These are phyloP conservation scores for Gobio occitaniae DNA, from an alignment of 2,797 vertebrate genomes.

Conservation along the genomic window DNA sequence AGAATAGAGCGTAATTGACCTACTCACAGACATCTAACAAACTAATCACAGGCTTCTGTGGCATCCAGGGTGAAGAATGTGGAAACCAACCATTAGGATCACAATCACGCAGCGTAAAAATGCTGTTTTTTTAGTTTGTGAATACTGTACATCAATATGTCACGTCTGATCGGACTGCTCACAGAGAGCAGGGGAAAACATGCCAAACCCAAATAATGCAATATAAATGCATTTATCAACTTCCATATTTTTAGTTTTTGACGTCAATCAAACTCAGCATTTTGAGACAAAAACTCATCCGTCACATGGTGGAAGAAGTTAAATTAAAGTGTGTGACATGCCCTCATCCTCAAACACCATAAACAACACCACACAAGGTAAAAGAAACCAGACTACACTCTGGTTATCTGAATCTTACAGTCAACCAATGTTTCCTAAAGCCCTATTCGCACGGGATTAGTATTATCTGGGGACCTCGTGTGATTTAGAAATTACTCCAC, in stretches of 20 bases:
- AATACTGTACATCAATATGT: not conserved
- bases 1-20: slow-evolving; percentile 12
- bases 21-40: slow-evolving; percentile 24
- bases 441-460: no score
- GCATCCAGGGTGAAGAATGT: slow-evolving; percentile 8
- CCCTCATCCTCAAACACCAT: not conserved
- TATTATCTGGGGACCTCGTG: no score
- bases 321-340: not conserved
- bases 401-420: not conserved
- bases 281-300: not conserved
- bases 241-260: not conserved
- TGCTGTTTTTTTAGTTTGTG: not conserved
- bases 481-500: no score
- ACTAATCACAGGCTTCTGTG: slow-evolving; percentile 28
- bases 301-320: not conserved
- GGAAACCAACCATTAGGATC: slow-evolving; percentile 26
- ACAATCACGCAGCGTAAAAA: not conserved
- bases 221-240: not conserved
- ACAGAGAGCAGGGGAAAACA: not conserved
- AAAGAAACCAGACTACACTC: not conserved
- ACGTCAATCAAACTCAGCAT: not conserved
- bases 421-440: no score
- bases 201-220: not conserved
- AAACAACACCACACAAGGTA: not conserved
- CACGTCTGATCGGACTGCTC: not conserved